Conservation (phyloP, 2,797 vertebrate species). For the Eulemur mongoz region DNA sequence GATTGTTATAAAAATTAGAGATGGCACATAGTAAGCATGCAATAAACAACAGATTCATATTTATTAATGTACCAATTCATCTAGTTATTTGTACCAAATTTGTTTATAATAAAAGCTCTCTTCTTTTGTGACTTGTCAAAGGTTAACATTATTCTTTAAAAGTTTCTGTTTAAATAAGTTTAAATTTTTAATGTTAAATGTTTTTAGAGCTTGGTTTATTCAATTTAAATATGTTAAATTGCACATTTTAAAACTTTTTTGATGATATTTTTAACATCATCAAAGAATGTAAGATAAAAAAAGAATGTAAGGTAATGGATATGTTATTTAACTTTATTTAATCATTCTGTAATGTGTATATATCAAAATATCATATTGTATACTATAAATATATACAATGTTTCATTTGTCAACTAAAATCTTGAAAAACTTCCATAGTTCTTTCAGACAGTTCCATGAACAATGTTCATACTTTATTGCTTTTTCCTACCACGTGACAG, state of each 20-base stretch:
- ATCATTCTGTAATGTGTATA: not conserved
- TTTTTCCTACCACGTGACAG: not conserved
- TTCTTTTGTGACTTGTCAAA: slow-evolving; percentile 22
- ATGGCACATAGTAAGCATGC: not conserved
- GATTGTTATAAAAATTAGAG: slow-evolving; percentile 19
- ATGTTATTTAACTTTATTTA: not conserved
- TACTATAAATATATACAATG: not conserved
- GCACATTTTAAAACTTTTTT: not conserved
- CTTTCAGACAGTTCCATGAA: slow-evolving; percentile 33
- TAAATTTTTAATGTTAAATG: slow-evolving; percentile 36
- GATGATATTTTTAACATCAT: not conserved
- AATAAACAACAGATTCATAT: not conserved
- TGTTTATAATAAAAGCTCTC: not conserved
- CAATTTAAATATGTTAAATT: not conserved
- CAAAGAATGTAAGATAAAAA: not conserved
- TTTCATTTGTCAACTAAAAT: not conserved
- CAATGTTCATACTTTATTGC: not conserved
- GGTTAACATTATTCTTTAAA: slow-evolving; percentile 12
- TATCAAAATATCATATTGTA: not conserved
- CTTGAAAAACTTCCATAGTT: not conserved
- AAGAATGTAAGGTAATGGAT: not conserved
- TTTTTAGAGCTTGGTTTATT: not conserved
- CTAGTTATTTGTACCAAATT: not conserved
- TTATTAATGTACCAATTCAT: slow-evolving; percentile 2
- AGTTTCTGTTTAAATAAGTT: not conserved